Conservation (phyloP, 2,797 vertebrate genomes). For the Coregonus ussuriensis region DNA sequence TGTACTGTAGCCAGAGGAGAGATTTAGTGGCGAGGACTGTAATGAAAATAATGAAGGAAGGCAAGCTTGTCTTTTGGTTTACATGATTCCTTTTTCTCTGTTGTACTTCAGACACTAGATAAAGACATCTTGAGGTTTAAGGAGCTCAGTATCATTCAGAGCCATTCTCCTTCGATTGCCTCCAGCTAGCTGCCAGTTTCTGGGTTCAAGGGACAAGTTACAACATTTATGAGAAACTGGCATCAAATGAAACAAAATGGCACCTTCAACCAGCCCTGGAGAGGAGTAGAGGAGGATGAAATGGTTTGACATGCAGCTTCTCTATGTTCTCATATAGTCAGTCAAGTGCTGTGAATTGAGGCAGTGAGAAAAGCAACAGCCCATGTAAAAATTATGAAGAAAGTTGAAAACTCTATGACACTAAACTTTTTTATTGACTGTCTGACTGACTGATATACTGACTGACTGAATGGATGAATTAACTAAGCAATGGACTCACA, state of each 20-base stretch:
- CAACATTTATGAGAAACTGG: conserved; percentile 60
- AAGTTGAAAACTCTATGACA: background rate
- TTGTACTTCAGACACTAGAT: background rate
- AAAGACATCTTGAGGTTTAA: background rate
- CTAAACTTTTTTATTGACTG: too few relatives aligned
- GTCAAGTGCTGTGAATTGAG: conserved; percentile 1
- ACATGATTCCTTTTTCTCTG: background rate
- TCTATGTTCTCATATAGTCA: conserved; percentile 16
- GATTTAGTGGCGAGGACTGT: background rate
- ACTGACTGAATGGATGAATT: background rate
- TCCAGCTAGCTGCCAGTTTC: conserved; percentile 46
- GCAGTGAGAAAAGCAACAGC: conserved; percentile 21
- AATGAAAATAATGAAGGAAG: background rate
- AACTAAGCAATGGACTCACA: background rate
- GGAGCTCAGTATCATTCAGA: conserved; percentile 38
- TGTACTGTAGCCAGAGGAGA: conserved; percentile 21
- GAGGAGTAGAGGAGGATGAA: conserved; percentile 46
- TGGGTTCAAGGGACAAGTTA: conserved; percentile 39
- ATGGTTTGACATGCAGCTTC: conserved; percentile 36
- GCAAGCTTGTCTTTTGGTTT: background rate
- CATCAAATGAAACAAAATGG: conserved; percentile 58
- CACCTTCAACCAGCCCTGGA: conserved; percentile 38
- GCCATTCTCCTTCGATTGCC: conserved; percentile 20
- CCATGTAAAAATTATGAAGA: background rate
- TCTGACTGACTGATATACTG: background rate